Base-by-base conservation (phyloP, 2,888 invertebrate species). In the Apomyelois bistriatella region DNA sequence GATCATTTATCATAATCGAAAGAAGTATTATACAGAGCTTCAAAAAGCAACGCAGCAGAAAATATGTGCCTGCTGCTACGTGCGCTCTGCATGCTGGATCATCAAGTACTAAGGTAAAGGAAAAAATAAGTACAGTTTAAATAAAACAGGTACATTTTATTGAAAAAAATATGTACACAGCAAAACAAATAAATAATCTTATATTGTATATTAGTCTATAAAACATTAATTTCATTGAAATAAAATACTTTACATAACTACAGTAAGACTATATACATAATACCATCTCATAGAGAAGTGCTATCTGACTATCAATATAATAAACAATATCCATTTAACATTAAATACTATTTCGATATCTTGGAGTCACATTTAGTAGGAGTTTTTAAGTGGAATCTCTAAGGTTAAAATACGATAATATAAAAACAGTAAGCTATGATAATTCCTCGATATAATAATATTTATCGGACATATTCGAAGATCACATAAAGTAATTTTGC, bases 151-250 rank as follows among this genome's bases (percentile, higher is more conserved):
- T 90, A 90, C 90, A 88, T 85, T 89, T 89, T 88, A 89, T 89
- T 89, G 88, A 88, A 88, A 89, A 88, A 89, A 88, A 87, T 89
- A 90, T 90, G 88, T 90, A 90, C 90, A 89, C 88, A 89, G 88
- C 88, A 90, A 89, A 90, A 90, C 89, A 89, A 90, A 90, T 90
- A 89, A 90, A 90, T 90, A 90, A 89, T 89, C 89, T 90, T 90
- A 90, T 85, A 62, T 87, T 86, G 88, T 90, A 89, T 89, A 90
- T 89, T 89, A 89, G 84, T 90, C 89, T 90, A 88, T 89, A 89
- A 89, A 90, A 89, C 90, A 90, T 89, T 89, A 88, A 89, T 89
- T 88, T 87, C 89, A 86, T 82, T 80, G 88, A 89, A 90, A 89
- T 90, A 89, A 87, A 87, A 87, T 88, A 85, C 85, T 89, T 87